A percentile compares a stretch with the other conserved stretches of the same genome.
Evolutionary conservation across 2,797 vertebrate species (phyloP).

Genomic region (Lateolabrax maculatus): DNA sequence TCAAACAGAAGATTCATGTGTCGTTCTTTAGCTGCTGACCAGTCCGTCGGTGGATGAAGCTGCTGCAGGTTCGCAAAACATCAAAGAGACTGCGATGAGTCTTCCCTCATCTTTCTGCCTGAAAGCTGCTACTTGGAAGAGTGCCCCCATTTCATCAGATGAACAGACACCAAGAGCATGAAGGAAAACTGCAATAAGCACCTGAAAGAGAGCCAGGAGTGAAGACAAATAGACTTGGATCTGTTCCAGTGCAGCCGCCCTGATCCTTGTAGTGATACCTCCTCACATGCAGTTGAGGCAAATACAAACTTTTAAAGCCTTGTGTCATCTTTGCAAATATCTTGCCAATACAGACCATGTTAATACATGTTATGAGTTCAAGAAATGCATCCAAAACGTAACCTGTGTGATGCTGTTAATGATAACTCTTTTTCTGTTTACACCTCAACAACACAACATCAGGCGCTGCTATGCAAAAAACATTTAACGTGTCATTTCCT

Average conservation of each 20-base stretch:
- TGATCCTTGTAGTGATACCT: background rate
- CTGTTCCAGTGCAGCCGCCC: constrained; percentile 58
- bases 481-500: constrained; percentile 44
- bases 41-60: constrained; percentile 17
- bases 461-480: constrained; percentile 9
- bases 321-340: background rate
- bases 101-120: constrained; percentile 62
- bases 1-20: constrained; percentile 44
- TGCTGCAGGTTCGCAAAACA: constrained; percentile 54
- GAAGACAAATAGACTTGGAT: constrained; percentile 73
- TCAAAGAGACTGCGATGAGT: constrained; percentile 44
- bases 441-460: background rate
- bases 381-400: background rate
- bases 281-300: constrained; percentile 2
- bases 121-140: constrained; percentile 69
- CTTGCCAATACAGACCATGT: background rate
- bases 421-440: background rate
- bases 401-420: background rate
- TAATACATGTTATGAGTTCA: background rate
- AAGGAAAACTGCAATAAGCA: constrained; percentile 76
- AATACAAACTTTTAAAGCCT: background rate
- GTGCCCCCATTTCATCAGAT: constrained; percentile 76
- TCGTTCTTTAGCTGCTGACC: constrained; percentile 32
- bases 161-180: constrained; percentile 62
- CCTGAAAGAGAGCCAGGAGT: constrained; percentile 75